phyloP scores from a whole-genome alignment of 2,888 invertebrate genomes.

The Iselma pallidipennis region DNA sequence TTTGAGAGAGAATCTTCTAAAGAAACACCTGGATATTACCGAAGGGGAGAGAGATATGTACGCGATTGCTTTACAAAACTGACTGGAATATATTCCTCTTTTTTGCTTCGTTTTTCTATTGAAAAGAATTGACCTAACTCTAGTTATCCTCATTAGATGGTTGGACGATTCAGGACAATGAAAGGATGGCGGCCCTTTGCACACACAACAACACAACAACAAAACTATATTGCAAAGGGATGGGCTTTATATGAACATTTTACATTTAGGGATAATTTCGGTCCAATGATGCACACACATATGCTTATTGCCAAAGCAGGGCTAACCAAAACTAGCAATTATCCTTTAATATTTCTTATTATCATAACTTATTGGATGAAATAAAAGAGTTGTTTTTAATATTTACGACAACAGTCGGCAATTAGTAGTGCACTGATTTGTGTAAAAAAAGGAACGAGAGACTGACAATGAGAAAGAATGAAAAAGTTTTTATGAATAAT shows the following conservation, averaged over 20 bases:
- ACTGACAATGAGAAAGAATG: no score
- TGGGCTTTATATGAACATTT: conserved; percentile 29
- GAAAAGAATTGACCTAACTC: conserved; percentile 56
- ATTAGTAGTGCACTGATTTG: no score
- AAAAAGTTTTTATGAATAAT: background rate
- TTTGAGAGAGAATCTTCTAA: conserved; percentile 14
- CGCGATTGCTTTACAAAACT: conserved; percentile 26
- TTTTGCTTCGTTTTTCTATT: conserved; percentile 36
- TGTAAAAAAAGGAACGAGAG: no score
- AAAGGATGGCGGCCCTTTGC: conserved; percentile 44
- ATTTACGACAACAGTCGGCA: background rate
- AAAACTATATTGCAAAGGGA: conserved; percentile 27
- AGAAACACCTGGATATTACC: conserved; percentile 47
- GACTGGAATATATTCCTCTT: background rate
- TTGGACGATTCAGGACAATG: conserved; percentile 49
- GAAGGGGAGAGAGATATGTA: conserved; percentile 13
- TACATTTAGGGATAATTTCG: conserved; percentile 43
- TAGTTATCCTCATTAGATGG: conserved; percentile 57
- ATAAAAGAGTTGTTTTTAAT: background rate
- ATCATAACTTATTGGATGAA: background rate
- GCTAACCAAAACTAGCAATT: conserved; percentile 26
- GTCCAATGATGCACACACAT: conserved; percentile 44
- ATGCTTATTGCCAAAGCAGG: conserved; percentile 35
- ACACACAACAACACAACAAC: conserved; percentile 29
- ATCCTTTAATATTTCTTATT: background rate